phyloP scores from a whole-genome alignment of 1,140 invertebrate species.

The Drosophila suzukii region DNA sequence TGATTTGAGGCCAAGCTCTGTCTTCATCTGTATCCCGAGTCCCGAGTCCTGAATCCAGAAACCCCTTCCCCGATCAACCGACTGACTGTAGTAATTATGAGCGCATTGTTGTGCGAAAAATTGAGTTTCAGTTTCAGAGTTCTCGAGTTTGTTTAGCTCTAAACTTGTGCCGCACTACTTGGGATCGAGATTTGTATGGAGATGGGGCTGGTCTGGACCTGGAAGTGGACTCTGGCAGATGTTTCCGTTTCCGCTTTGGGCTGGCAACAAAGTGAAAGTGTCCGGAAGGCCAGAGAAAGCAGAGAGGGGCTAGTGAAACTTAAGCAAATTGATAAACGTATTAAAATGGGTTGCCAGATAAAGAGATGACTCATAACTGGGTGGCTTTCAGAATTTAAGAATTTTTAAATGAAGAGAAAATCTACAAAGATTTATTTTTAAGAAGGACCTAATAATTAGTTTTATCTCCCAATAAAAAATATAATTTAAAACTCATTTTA shows the following conservation, averaged over 20 bases:
- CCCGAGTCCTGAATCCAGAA: background rate
- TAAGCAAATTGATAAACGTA: conserved; percentile 25
- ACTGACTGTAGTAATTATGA: conserved; percentile 67
- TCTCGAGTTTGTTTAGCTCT: conserved; percentile 66
- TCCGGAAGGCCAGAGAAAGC: conserved; percentile 22
- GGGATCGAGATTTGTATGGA: background rate
- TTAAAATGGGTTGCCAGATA: conserved; percentile 14
- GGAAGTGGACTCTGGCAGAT: conserved; percentile 47
- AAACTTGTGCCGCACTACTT: conserved; percentile 57
- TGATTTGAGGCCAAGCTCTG: conserved; percentile 54
- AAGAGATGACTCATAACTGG: background rate
- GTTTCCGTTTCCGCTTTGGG: conserved; percentile 43
- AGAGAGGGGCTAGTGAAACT: conserved; percentile 1
- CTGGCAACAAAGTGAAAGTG: conserved; percentile 43
- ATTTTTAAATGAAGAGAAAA: too few species aligned
- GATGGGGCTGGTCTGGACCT: conserved; percentile 12
- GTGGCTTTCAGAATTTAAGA: background rate
- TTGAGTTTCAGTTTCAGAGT: conserved; percentile 66
- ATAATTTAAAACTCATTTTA: too few species aligned
- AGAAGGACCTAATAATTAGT: too few species aligned
- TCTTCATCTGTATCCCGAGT: background rate
- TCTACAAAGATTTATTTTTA: too few species aligned
- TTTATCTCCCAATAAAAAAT: too few species aligned
- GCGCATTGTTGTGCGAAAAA: conserved; percentile 79
- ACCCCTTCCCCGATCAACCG: background rate